phyloP scores from a whole-genome alignment of 2,113 vertebrate species.

The Clinocottus analis region DNA sequence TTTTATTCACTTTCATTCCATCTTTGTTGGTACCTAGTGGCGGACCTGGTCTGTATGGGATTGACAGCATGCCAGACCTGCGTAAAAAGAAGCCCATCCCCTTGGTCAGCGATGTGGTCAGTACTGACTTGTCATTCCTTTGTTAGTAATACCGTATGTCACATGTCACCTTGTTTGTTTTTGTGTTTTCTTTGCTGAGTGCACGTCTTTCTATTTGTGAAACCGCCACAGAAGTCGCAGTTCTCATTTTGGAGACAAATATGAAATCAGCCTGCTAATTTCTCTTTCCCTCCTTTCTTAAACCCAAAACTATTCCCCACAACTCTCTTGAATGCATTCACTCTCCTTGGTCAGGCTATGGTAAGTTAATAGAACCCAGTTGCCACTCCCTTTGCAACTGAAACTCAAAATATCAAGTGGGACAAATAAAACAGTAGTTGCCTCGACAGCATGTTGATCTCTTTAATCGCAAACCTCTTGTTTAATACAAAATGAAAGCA shows the following conservation, averaged over 20 bases:
- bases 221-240: conserved; percentile 8
- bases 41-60: conserved; percentile 94
- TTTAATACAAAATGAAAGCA: conserved; percentile 20
- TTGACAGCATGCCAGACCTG: conserved; percentile 98
- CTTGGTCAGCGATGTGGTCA: conserved; percentile 98
- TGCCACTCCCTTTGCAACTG: conserved; percentile 59
- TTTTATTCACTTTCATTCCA: background rate
- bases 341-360: conserved; percentile 91
- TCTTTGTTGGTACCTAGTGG: conserved; percentile 78
- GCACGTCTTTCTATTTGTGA: conserved; percentile 41
- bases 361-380: conserved; percentile 87
- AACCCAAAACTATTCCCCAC: conserved; percentile 84
- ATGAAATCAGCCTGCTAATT: conserved; percentile 72
- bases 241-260: conserved; percentile 42
- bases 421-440: conserved; percentile 31
- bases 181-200: conserved; percentile 18
- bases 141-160: background rate
- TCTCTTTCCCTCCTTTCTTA: conserved; percentile 80
- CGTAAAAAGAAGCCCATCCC: conserved; percentile 96
- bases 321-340: conserved; percentile 90
- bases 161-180: conserved; percentile 26
- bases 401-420: conserved; percentile 67
- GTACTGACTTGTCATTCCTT: conserved; percentile 60
- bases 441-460: conserved; percentile 44
- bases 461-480: conserved; percentile 16